A percentile compares a stretch with the other conserved stretches of the same genome.
Conservation (phyloP, 2,888 invertebrate species). For the Baccha elongata region DNA sequence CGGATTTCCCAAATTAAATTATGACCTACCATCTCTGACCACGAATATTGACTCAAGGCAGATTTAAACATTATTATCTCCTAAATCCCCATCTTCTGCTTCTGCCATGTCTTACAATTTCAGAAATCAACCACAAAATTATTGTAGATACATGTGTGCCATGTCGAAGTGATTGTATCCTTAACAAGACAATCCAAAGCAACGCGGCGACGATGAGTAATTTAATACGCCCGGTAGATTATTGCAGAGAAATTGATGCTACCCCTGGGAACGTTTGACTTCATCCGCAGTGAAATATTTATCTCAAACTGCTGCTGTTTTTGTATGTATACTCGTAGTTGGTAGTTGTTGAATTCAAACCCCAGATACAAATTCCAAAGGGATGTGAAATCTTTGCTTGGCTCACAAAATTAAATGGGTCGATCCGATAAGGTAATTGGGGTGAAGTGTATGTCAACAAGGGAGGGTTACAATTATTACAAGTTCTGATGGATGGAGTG, state of each 20-base stretch:
- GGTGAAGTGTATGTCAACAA: conserved; percentile 79
- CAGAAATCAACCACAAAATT: conserved; percentile 63
- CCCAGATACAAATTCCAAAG: conserved; percentile 12
- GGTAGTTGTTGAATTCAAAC: background rate
- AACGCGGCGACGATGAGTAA: conserved; percentile 78
- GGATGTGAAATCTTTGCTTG: conserved; percentile 43
- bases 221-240: conserved; percentile 77
- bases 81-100: conserved; percentile 20
- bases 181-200: conserved; percentile 81
- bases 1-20: conserved; percentile 58
- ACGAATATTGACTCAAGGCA: conserved; percentile 56
- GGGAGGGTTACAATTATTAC: conserved; percentile 46
- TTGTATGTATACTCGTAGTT: conserved; percentile 17
- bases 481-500: conserved; percentile 65
- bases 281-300: conserved; percentile 38
- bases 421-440: conserved; percentile 82
- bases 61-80: conserved; percentile 57
- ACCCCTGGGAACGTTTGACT: conserved; percentile 67
- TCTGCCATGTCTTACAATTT: conserved; percentile 37
- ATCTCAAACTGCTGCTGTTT: conserved; percentile 39
- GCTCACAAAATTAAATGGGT: conserved; percentile 79
- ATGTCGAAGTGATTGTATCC: conserved; percentile 60
- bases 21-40: conserved; percentile 57
- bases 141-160: conserved; percentile 26
- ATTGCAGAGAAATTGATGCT: conserved; percentile 69